These are phyloP conservation scores for Tyrophagus putrescentiae DNA, from an alignment of 1,140 invertebrate species.

Conservation along the genomic window DNA sequence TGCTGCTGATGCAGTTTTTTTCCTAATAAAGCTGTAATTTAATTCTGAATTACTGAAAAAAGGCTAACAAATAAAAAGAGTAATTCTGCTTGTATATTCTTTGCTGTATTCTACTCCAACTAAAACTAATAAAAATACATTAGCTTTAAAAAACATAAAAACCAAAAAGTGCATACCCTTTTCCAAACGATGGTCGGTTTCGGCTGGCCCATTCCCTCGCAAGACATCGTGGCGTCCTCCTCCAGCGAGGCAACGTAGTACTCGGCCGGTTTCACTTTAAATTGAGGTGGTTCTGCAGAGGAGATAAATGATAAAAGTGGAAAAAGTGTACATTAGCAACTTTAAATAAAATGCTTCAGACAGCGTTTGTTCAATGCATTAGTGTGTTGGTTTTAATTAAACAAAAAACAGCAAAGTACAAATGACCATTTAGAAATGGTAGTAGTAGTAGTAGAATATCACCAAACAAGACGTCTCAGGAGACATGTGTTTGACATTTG, in stretches of 20 bases:
- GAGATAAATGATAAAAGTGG: neutral
- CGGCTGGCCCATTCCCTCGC: constrained; percentile 80
- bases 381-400: neutral
- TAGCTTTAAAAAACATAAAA: neutral
- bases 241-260: constrained; percentile 32
- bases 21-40: no score
- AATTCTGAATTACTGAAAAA: neutral
- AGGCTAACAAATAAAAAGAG: neutral
- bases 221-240: constrained; percentile 71
- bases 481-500: no score
- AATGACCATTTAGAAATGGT: no score
- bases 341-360: neutral
- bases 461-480: no score
- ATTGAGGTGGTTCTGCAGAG: constrained; percentile 36
- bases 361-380: neutral
- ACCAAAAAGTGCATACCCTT: constrained; percentile 44
- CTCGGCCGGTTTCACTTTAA: constrained; percentile 33
- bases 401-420: no score
- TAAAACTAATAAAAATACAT: neutral
- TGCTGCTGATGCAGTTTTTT: no score
- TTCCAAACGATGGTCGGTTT: constrained; percentile 77
- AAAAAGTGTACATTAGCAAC: neutral
- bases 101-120: neutral
- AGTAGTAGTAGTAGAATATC: no score
- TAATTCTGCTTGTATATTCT: neutral